Evolutionary conservation across 2,113 vertebrate species (phyloP).

Genomic region (Podarcis cretensis): DNA sequence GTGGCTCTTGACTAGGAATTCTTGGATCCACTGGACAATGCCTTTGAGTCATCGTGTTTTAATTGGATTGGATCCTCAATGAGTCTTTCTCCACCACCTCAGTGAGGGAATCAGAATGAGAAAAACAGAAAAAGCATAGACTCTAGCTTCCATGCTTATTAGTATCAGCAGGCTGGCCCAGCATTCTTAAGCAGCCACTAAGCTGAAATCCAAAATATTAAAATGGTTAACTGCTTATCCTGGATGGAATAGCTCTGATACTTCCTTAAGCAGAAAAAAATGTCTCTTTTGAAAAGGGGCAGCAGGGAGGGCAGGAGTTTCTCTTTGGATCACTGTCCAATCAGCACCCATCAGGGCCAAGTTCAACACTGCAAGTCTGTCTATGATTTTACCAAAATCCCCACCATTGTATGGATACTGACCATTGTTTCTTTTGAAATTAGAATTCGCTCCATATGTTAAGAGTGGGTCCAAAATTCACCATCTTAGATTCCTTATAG

Average conservation of each 20-base stretch:
- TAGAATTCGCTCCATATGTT: background rate
- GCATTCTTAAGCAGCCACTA: no score
- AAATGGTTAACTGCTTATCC: background rate
- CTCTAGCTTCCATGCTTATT: no score
- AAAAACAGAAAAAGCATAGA: no score
- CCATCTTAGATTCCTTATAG: background rate
- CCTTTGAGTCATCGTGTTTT: no score
- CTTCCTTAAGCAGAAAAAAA: background rate
- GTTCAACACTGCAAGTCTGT: background rate
- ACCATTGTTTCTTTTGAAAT: background rate
- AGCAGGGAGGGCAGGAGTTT: background rate
- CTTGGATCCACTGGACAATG: no score
- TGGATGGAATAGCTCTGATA: background rate
- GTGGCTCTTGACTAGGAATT: no score
- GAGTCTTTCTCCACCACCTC: no score
- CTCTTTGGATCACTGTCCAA: background rate
- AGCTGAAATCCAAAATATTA: background rate
- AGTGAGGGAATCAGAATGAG: no score
- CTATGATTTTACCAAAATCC: background rate
- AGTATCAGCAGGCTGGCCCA: no score
- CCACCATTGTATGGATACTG: background rate
- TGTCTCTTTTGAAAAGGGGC: background rate
- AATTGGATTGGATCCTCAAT: no score
- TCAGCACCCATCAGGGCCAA: background rate
- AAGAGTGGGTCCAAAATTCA: background rate